Evolutionary conservation across 2,888 invertebrate genomes (phyloP), one percentile per base, ranked within the genome.

Genomic region (Xestia c-nigrum): DNA sequence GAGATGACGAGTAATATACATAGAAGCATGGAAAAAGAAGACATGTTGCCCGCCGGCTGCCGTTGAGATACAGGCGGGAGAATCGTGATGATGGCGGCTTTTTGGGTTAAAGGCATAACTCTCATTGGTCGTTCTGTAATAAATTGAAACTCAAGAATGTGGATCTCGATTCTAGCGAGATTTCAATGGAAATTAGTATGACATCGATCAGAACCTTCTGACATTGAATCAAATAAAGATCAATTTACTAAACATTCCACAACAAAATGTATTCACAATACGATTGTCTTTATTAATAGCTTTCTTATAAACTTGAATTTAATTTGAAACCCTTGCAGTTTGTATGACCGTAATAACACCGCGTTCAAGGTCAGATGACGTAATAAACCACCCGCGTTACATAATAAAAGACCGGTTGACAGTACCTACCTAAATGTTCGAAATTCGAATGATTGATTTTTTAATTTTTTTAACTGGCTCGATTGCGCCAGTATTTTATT

Each of bases 281-380:
- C 55, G 55, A 57, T 19, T 74, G 43, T 21, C 9, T 52, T 38
- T 50, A 57, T 52, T 67, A 38, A 47, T 43, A 46, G 61, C 43
- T 16, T 61, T 61, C 69, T 72, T 68, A 14, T 24, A n/a, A 67
- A 38, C 52, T 55, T 59, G n/a, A 78, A 72, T 78, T 47, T 66
- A 64, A 84, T 84, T 82, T 79, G 59, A 68, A 68, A 80, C 75
- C 84, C 80, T 84, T 87, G 86, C 74, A 86, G 55, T 84, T 80
- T 70, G 64, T 50, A 68, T 74, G 79, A 82, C 81, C 76, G 74
- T 75, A 76, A 73, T 83, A 74, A 76, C 14, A 78, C 55, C 31
- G 40, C 68, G 71, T 80, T 83, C 85, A 89, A 88, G 88, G 90
- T 85, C 76, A 68, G 16, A 79, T 87, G 77, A 85, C 81, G 90